Conservation (phyloP, 2,797 vertebrate genomes). For the Thalassophryne amazonica region DNA sequence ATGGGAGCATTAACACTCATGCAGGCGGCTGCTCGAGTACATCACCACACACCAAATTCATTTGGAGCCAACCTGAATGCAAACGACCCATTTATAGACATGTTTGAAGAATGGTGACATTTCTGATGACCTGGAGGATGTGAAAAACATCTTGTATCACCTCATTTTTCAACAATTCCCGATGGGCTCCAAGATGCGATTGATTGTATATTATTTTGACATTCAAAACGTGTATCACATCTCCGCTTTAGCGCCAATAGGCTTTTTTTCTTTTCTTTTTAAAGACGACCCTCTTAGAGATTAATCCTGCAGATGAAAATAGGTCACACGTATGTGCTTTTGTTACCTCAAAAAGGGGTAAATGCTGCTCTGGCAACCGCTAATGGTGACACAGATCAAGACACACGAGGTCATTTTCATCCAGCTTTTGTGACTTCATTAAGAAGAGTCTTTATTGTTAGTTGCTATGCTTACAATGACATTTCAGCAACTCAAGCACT, state of each 20-base stretch:
- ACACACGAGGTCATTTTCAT: too few relatives aligned
- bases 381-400: too few relatives aligned
- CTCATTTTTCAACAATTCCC: conserved; percentile 32
- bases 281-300: conserved; percentile 3
- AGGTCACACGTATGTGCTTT: neutral
- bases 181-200: conserved; percentile 3
- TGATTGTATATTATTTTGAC: conserved; percentile 31
- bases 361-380: too few relatives aligned
- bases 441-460: too few relatives aligned
- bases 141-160: conserved; percentile 36
- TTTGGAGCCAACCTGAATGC: conserved; percentile 42
- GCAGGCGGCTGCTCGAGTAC: conserved; percentile 37
- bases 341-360: too few relatives aligned
- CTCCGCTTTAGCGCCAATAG: conserved; percentile 6
- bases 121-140: conserved; percentile 36
- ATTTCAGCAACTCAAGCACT: too few relatives aligned
- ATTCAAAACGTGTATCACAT: conserved; percentile 28
- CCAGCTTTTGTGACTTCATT: too few relatives aligned
- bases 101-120: conserved; percentile 37
- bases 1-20: conserved; percentile 45
- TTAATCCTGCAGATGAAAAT: neutral
- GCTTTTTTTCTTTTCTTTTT: neutral
- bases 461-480: too few relatives aligned
- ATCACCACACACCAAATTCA: conserved; percentile 35
- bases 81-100: conserved; percentile 45